Conservation (phyloP, 1,140 invertebrate species). For the Choristoneura fumiferana region DNA sequence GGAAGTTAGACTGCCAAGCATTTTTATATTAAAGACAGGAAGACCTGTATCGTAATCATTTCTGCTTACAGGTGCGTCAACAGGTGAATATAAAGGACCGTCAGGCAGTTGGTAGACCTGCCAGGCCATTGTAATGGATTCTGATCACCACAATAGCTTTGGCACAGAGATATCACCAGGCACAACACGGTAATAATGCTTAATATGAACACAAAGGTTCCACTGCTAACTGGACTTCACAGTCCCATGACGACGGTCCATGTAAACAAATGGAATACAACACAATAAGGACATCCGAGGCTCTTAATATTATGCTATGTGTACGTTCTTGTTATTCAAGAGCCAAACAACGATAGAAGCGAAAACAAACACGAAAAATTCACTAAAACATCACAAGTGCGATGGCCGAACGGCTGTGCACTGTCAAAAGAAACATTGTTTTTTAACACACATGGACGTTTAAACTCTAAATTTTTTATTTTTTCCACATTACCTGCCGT, state of each 20-base stretch:
- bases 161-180: neutral
- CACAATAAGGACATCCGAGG: neutral
- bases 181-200: neutral
- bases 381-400: slow-evolving; percentile 60
- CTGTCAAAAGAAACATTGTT: slow-evolving; percentile 51
- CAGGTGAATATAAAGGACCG: neutral
- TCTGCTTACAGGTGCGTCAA: neutral
- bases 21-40: no score
- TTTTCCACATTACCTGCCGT: slow-evolving; percentile 86
- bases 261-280: slow-evolving; percentile 56
- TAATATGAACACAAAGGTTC: slow-evolving; percentile 43
- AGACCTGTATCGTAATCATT: no score
- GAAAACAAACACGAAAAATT: slow-evolving; percentile 34
- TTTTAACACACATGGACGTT: slow-evolving; percentile 63
- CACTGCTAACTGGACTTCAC: slow-evolving; percentile 31
- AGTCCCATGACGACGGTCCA: slow-evolving; percentile 50
- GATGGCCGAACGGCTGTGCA: slow-evolving; percentile 62
- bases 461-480: slow-evolving; percentile 50
- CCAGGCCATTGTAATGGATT: no score
- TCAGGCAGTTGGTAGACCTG: neutral
- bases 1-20: neutral
- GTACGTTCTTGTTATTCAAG: neutral
- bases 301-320: neutral
- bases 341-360: slow-evolving; percentile 5
- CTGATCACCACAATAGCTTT: neutral